These are phyloP conservation scores for Sardina pilchardus DNA, from an alignment of 2,113 vertebrate species.

Conservation along the genomic window DNA sequence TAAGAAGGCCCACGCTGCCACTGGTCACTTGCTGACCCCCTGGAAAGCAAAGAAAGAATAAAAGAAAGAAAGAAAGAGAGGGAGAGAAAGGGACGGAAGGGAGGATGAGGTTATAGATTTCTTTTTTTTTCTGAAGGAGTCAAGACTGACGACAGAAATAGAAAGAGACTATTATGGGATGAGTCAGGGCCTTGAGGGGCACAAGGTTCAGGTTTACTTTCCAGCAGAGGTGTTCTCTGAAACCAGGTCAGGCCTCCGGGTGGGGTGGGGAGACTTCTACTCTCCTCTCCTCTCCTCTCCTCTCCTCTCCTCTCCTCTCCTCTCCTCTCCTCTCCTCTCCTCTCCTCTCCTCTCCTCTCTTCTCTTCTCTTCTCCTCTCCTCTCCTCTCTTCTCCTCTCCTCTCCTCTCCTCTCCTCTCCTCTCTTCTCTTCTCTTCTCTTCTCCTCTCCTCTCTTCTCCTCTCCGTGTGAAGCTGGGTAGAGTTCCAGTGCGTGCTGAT, in stretches of 20 bases:
- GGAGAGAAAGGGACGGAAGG: not conserved
- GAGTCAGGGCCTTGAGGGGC: not conserved
- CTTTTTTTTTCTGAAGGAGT: not conserved
- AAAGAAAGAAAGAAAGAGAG: not conserved
- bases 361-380: not conserved
- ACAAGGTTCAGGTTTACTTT: conserved; percentile 15
- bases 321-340: not conserved
- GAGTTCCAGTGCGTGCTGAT: not conserved
- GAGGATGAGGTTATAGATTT: not conserved
- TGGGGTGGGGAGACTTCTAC: not conserved
- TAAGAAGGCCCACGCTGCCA: not conserved
- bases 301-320: not conserved
- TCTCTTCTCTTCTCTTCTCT: too few species aligned
- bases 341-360: too few species aligned
- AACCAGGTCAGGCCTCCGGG: not conserved
- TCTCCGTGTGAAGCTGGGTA: not conserved
- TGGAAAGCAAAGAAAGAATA: not conserved
- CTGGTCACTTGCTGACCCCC: not conserved
- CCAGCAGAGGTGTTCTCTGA: not conserved
- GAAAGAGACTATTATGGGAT: conserved; percentile 4
- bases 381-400: not conserved
- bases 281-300: not conserved
- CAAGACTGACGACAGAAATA: not conserved
- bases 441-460: not conserved
- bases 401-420: not conserved